phyloP scores from a whole-genome alignment of 2,113 vertebrate species.

The Oncorhynchus clarkii region DNA sequence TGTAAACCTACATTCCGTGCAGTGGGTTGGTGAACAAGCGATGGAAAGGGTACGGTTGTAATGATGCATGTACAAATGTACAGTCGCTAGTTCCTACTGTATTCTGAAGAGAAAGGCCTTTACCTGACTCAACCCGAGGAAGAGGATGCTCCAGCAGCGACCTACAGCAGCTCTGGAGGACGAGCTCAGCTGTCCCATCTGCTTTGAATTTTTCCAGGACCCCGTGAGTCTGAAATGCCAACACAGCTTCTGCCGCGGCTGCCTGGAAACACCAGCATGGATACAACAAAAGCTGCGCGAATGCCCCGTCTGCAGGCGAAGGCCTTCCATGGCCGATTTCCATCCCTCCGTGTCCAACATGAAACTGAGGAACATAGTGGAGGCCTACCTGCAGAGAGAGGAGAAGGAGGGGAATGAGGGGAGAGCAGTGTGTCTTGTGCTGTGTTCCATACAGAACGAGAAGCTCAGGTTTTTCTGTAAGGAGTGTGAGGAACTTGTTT shows the following conservation, averaged over 20 bases:
- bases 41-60: not conserved
- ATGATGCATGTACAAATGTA: not conserved
- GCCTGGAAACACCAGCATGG: not conserved
- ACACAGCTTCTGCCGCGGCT: slow-evolving; percentile 22
- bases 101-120: not conserved
- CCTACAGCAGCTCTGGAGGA: not conserved
- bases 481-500: slow-evolving; percentile 5
- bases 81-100: not conserved
- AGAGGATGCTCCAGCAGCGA: not conserved
- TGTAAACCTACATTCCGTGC: not conserved
- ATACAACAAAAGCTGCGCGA: not conserved
- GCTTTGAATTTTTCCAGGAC: slow-evolving; percentile 5
- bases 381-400: not conserved
- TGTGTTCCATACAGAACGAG: not conserved
- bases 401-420: not conserved
- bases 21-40: too few species aligned
- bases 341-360: not conserved
- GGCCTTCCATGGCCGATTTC: not conserved
- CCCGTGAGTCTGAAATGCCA: slow-evolving; percentile 4
- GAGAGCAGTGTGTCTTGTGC: not conserved
- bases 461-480: not conserved
- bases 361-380: slow-evolving; percentile 11
- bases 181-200: slow-evolving; percentile 17
- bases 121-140: not conserved
- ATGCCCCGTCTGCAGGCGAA: slow-evolving; percentile 10